These are phyloP conservation scores for Plusia festucae DNA, from an alignment of 2,888 invertebrate species.

Conservation along the genomic window DNA sequence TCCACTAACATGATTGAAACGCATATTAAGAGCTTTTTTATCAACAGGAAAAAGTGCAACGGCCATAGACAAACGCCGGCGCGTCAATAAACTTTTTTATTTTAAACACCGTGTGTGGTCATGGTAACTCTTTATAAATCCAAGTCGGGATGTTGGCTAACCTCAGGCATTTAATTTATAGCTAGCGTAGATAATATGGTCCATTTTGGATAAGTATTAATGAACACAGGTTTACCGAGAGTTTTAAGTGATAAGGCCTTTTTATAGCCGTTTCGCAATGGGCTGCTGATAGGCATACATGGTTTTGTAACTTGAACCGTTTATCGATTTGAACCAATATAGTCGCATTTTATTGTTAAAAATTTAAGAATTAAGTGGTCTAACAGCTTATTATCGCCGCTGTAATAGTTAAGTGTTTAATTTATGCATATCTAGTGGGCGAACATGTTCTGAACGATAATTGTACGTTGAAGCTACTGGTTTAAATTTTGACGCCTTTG, in stretches of 20 bases:
- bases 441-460: conserved; percentile 48
- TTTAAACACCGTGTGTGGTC: conserved; percentile 77
- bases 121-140: conserved; percentile 64
- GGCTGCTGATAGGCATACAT: conserved; percentile 28
- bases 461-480: conserved; percentile 45
- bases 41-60: conserved; percentile 48
- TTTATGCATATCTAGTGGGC: conserved; percentile 43
- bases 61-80: conserved; percentile 56
- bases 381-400: conserved; percentile 36
- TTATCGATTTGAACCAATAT: conserved; percentile 17
- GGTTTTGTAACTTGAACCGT: conserved; percentile 25
- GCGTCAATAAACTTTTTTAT: conserved; percentile 56
- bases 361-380: conserved; percentile 46
- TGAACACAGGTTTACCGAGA: conserved; percentile 63
- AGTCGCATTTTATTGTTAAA: conserved; percentile 35
- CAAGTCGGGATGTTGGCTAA: conserved; percentile 74
- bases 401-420: conserved; percentile 39
- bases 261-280: conserved; percentile 52
- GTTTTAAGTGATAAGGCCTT: conserved; percentile 63
- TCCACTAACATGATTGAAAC: conserved; percentile 51
- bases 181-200: conserved; percentile 72
- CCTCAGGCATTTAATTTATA: conserved; percentile 76
- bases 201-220: conserved; percentile 74
- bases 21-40: conserved; percentile 56
- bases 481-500: conserved; percentile 34